Percentiles rank a stretch among this genome's conserved stretches.
phyloP scores from a whole-genome alignment of 2,113 vertebrate species.

The Notechis scutatus region DNA sequence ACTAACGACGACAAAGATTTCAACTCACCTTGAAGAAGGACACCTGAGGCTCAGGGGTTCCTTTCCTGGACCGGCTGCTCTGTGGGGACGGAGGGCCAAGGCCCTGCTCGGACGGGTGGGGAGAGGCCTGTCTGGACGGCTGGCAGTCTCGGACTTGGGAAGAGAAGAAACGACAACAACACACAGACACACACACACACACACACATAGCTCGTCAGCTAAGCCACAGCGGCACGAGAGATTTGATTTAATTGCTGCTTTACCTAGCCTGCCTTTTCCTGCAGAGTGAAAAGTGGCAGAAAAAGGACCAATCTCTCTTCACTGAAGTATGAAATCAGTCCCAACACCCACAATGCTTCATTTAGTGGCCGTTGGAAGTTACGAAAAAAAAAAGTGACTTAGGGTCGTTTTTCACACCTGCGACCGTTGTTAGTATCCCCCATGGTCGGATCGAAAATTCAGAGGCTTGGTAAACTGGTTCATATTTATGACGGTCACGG shows the following conservation, averaged over 20 bases:
- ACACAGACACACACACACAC: too few relatives aligned
- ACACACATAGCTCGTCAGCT: not conserved
- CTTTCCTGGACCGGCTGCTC: slow-evolving; percentile 76
- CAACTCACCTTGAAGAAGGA: slow-evolving; percentile 67
- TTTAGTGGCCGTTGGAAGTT: not conserved
- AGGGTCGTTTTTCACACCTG: too few relatives aligned
- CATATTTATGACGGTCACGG: too few relatives aligned
- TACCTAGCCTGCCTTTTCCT: not conserved
- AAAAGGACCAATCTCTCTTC: not conserved
- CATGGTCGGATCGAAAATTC: too few relatives aligned
- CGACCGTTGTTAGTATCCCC: too few relatives aligned
- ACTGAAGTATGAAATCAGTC: not conserved
- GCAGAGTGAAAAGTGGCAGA: fast-evolving
- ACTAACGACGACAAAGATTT: too few relatives aligned
- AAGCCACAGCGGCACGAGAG: slow-evolving; percentile 11
- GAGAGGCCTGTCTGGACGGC: slow-evolving; percentile 82
- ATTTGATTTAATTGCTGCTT: not conserved
- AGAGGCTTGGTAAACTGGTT: too few relatives aligned
- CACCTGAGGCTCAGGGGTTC: slow-evolving; percentile 73
- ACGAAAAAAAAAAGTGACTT: too few relatives aligned
- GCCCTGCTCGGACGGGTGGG: slow-evolving; percentile 81
- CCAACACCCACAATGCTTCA: not conserved
- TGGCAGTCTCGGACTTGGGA: slow-evolving; percentile 73
- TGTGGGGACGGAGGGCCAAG: slow-evolving; percentile 88
- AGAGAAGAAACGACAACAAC: slow-evolving; percentile 17